A percentile compares a stretch with the other conserved stretches of the same genome.
These are phyloP conservation scores for Octodon degus DNA, from an alignment of 2,113 vertebrate genomes.

Conservation along the genomic window DNA sequence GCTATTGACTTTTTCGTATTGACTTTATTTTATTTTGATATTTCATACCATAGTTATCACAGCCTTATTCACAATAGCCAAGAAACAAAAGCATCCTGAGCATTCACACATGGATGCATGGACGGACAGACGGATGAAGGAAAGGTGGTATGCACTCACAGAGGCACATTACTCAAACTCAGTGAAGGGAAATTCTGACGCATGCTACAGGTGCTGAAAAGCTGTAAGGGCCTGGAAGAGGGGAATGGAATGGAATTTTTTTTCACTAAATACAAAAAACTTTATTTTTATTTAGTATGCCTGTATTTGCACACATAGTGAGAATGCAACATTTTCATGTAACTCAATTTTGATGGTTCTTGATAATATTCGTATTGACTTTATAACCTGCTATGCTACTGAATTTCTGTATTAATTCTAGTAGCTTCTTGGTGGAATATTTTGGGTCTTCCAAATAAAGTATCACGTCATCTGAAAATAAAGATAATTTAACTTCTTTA, in stretches of 20 bases:
- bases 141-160: neutral
- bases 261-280: neutral
- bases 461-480: too few relatives aligned
- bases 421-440: too few relatives aligned
- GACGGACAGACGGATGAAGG: neutral
- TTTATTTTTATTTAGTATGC: neutral
- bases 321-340: neutral
- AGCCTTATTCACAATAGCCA: too few relatives aligned
- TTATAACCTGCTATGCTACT: too few relatives aligned
- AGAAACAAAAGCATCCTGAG: too few relatives aligned
- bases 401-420: too few relatives aligned
- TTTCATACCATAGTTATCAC: neutral
- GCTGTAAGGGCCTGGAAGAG: neutral
- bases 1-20: too few relatives aligned
- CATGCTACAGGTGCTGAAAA: neutral
- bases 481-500: too few relatives aligned
- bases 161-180: neutral
- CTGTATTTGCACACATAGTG: neutral
- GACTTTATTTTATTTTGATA: too few relatives aligned
- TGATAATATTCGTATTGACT: neutral
- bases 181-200: neutral
- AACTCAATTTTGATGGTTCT: slow-evolving; percentile 42
- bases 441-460: too few relatives aligned
- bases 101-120: neutral
- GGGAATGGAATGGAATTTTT: neutral